Evolutionary conservation across 2,797 vertebrate species (phyloP), one percentile per base, ranked within the genome.

Genomic region (Octomys mimax): DNA sequence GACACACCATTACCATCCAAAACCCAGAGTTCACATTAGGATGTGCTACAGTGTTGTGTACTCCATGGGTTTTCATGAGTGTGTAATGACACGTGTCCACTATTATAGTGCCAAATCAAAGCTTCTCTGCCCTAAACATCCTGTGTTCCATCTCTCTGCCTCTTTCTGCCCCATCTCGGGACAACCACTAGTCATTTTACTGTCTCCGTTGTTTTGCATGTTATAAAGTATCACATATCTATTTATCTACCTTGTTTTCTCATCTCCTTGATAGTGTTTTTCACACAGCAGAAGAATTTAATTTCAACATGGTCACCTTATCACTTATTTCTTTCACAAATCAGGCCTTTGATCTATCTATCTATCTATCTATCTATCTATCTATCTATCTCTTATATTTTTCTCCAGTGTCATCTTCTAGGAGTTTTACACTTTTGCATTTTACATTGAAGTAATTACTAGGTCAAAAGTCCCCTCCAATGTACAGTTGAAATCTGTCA

Each of bases 361-460:
- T 49, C 49, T 49, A 49, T 49, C 49, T 49, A 49, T 49, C 49
- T 49, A 49, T 49, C 49, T 49, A 49, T 49, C 49, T 49, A 49
- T 49, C 49, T 49, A 49, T 49, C 49, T 49, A 49, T 49, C 49
- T 49, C 49, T 49, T 77, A 42, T 46, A 75, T 31, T 59, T 93
- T 96, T 91, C 12, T 71, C 8, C 13, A 78, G 28, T 73, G 19
- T 71, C 78, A 70, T 84, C 14, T 88, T 94, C 54, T 46, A 91
- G 39, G 42, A 24, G 18, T 87, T 91, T 81, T 39, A 52, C 14
- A 61, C 49, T 71, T 57, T 89, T 78, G 19, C 10, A 21, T 42
- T 91, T 81, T 91, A 57, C 39, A 57, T 88, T 77, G 80, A 75
- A 8, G 59, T 49, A 36, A 78, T 21, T 78, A 10, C 9, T 78